Evolutionary conservation across 1,140 invertebrate genomes (phyloP), one percentile per base, ranked within the genome.

Genomic region (Drosophila prosaltans): DNA sequence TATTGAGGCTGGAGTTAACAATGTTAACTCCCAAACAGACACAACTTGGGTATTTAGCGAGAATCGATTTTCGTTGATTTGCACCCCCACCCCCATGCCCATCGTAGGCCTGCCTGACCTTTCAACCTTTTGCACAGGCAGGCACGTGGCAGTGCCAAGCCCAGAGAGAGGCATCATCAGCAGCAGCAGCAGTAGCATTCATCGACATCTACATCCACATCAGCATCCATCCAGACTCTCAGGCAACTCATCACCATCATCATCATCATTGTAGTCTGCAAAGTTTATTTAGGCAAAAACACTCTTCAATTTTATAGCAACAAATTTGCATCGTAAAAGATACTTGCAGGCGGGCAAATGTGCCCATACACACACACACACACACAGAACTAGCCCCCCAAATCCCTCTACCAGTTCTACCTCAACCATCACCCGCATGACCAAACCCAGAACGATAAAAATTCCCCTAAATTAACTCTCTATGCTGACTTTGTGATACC

Each of bases 241-340:
- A 51, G 65, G 69, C 77, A 80, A 83, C 81, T 81, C 83, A 82
- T 86, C 83, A 88, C 82, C 83, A 82, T 88, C 62, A 64, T 64
- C 57, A 59, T 59, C 32, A 51, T 51, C 72, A 72, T 79, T 71
- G 83, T 83, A 72, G 84, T 88, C 83, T 88, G 84, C 84, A 89
- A 88, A 88, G 83, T 88, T 88, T 88, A 88, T 88, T 88, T 88
- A 88, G 83, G 84, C 76, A 83, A 70, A 78, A 69, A 68, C 82
- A 88, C 83, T 88, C 83, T 89, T 88, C 83, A 88, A 88, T 88
- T 88, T 88, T 89, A 88, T 88, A 86, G 83, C 83, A 88, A 88
- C 83, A 88, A 88, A 88, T 88, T 88, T 88, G 83, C 83, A 88
- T 88, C 83, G 83, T 88, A 88, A 88, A 88, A 88, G 83, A 88